Base-by-base conservation (phyloP, 2,113 vertebrate genomes). In the Proterorhinus semilunaris region DNA sequence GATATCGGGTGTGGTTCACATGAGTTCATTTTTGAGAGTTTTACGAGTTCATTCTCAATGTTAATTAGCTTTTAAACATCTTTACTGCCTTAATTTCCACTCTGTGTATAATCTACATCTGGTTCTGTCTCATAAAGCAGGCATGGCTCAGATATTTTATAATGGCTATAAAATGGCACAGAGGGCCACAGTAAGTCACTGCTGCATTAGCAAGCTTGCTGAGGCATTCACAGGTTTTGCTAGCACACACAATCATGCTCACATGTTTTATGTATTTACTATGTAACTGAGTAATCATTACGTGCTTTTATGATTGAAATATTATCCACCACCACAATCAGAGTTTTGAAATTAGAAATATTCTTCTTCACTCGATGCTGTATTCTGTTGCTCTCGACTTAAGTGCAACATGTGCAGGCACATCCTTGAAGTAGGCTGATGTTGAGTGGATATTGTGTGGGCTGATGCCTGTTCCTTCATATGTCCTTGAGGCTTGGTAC, bases 81-180 rank as follows among this genome's bases (percentile, higher is more conserved):
- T 58, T 58, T 58, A 73, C 54, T 45, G 17, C 53, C 0, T 43
- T 15, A 9, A 42, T 47, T 49, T 58, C 59, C 49, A 17, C 66
- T 67, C 10, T 65, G 43, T 52, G 53, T 55, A 55, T 27, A 55
- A 59, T 84, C 66, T 65, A 66, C 54, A 69, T 76, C 62, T 72
- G 50, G 46, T 72, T 76, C 43, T 69, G 65, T 72, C 71, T 80
- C 70, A 17, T 69, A 65, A 44, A 68, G 65, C 66, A 53, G 69
- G 53, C 53, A 53, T 65, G 42, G 49, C 64, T 50, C 58, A 66
- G 65, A 71, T 78, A 66, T 68, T 90, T 91, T 86, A 83, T 69
- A 84, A 77, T 36, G 8, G 70, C 62, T 75, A 81, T 88, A 86
- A 87, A 83, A 80, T 59, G 72, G 57, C 12, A 10, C 6, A 7